Base-by-base conservation (phyloP, 2,888 invertebrate species). In the Drosophila subsilvestris region DNA sequence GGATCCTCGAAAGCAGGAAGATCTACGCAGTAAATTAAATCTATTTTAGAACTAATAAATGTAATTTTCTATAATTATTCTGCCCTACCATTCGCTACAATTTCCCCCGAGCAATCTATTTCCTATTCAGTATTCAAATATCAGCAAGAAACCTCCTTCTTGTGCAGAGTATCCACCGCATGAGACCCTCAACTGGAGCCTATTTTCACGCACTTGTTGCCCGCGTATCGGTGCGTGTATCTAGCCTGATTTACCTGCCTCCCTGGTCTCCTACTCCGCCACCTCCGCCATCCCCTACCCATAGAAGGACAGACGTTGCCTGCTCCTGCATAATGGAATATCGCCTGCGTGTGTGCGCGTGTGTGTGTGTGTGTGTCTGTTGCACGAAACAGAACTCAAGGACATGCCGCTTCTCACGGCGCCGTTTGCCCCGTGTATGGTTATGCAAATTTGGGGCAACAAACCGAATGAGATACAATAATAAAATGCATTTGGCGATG, bases 371-470 rank as follows among this genome's bases (percentile, higher is more conserved):
- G 66, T 32, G 32, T 32, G 32, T 37, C 14, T 37, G 6, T 37
- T 37, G 37, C 37, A 37, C n/a, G 37, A n/a, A n/a, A 37, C 37
- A 37, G 7, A 56, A 57, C 66, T 57, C 66, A 66, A 66, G 81
- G 82, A 85, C 82, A 82, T 68, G 81, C 70, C 74, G 74, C 78
- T 81, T 81, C 85, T 81, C 85, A 81, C 80, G 79, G 56, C 49
- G n/a, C 56, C 8, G n/a, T n/a, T 48, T 32, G 17, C 44, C 48
- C 47, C 27, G 29, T 57, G 47, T 59, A 69, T 61, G 61, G 66
- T 65, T 71, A 71, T 71, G 71, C 71, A 71, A 71, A 71, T 71
- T 54, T 49, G 63, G 53, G 51, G 63, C 62, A 53, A 27, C 29
- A 32, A 12, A 43, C 54, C 32, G 22, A 25, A 14, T 20, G 32